Evolutionary conservation across 1,140 invertebrate genomes (phyloP).

Genomic region (Ips typographus): DNA sequence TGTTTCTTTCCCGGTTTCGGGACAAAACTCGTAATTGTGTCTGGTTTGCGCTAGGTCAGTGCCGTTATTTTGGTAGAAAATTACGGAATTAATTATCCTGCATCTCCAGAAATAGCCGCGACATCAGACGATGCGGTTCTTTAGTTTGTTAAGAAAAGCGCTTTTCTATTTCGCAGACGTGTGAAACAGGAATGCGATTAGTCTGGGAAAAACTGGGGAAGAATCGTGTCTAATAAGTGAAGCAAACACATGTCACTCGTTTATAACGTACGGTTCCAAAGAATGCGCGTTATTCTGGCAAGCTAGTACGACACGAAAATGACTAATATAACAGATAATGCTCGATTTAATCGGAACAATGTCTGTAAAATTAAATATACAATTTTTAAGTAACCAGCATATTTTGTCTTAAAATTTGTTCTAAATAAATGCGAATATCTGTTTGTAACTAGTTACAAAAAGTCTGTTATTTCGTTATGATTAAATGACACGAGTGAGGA

Average conservation of each 20-base stretch:
- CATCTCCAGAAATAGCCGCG: constrained; percentile 23
- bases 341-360: too few relatives aligned
- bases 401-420: too few relatives aligned
- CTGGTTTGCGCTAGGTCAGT: constrained; percentile 33
- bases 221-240: constrained; percentile 6
- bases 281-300: constrained; percentile 18
- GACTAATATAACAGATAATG: too few relatives aligned
- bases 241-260: constrained; percentile 22
- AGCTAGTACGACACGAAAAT: neutral
- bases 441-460: too few relatives aligned
- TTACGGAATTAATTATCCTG: constrained; percentile 33
- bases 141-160: constrained; percentile 35
- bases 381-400: too few relatives aligned
- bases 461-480: too few relatives aligned
- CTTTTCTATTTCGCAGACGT: constrained; percentile 35
- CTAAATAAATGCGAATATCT: too few relatives aligned
- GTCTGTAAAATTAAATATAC: too few relatives aligned
- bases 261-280: constrained; percentile 12
- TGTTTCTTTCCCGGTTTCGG: constrained; percentile 14
- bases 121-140: constrained; percentile 30
- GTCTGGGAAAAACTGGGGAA: constrained; percentile 26
- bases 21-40: constrained; percentile 31
- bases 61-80: constrained; percentile 26
- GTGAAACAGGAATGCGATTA: constrained; percentile 32
- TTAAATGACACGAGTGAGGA: too few relatives aligned